phyloP scores from a whole-genome alignment of 2,113 vertebrate genomes.

The Ochotona princeps region DNA sequence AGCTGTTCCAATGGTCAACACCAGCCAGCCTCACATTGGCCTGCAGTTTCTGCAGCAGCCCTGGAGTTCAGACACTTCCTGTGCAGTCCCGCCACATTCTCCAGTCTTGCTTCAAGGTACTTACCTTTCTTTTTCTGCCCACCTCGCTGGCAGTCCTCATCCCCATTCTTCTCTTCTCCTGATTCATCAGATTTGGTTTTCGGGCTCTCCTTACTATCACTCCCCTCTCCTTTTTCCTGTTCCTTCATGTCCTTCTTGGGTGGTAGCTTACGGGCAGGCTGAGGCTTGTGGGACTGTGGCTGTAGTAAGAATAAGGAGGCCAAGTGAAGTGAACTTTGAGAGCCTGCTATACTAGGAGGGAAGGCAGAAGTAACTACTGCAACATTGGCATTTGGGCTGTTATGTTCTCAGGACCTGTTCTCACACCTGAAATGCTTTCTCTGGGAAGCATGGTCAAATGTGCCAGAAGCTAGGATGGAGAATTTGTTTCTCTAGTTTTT shows the following conservation, averaged over 20 bases:
- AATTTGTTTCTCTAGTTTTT: neutral
- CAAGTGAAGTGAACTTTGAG: neutral
- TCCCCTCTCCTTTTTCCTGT: slow-evolving; percentile 94
- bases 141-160: slow-evolving; percentile 94
- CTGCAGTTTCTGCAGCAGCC: neutral
- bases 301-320: slow-evolving; percentile 21
- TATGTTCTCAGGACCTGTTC: neutral
- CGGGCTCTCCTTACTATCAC: slow-evolving; percentile 94
- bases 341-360: neutral
- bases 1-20: neutral
- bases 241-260: slow-evolving; percentile 95
- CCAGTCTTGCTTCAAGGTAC: neutral
- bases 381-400: neutral
- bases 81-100: neutral
- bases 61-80: neutral
- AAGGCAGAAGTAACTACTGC: neutral
- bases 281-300: slow-evolving; percentile 85
- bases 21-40: neutral
- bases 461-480: neutral
- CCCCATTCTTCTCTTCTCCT: slow-evolving; percentile 96
- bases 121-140: slow-evolving; percentile 96
- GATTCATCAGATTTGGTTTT: slow-evolving; percentile 97
- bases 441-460: neutral
- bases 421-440: neutral
- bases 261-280: slow-evolving; percentile 88